Evolutionary conservation across 2,888 invertebrate genomes (phyloP).

Genomic region (Tanytarsus gracilentus): DNA sequence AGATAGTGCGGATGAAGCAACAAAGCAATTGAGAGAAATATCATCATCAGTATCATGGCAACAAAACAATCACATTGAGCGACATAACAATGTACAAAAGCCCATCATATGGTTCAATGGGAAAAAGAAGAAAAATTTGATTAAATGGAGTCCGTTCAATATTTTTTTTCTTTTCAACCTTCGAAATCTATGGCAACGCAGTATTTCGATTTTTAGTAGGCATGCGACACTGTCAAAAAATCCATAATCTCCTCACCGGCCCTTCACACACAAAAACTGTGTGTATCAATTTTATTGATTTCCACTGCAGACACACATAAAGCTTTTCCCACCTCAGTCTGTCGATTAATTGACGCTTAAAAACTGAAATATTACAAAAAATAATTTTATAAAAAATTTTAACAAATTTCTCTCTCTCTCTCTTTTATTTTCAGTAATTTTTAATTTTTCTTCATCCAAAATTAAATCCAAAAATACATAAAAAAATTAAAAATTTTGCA

Average conservation of each 20-base stretch:
- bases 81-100: constrained; percentile 22
- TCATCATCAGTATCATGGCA: constrained; percentile 7
- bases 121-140: constrained; percentile 5
- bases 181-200: not conserved
- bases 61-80: constrained; percentile 1
- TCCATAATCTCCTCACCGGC: not conserved
- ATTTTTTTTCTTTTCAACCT: constrained; percentile 1
- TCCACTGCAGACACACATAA: too few relatives aligned
- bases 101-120: constrained; percentile 23
- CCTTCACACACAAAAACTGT: not conserved
- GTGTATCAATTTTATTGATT: constrained; percentile 25
- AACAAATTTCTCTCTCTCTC: too few relatives aligned
- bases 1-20: too few relatives aligned
- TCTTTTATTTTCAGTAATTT: constrained; percentile 27
- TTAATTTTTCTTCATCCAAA: constrained; percentile 29
- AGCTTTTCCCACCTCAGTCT: too few relatives aligned
- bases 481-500: constrained; percentile 26
- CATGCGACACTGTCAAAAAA: not conserved
- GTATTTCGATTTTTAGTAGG: not conserved
- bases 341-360: too few relatives aligned
- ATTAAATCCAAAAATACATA: constrained; percentile 17
- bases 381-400: not conserved
- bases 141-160: constrained; percentile 25
- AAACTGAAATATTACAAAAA: not conserved
- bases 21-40: constrained; percentile 14